Evolutionary conservation across 2,888 invertebrate species (phyloP).

Genomic region (Epirrhoe alternata): DNA sequence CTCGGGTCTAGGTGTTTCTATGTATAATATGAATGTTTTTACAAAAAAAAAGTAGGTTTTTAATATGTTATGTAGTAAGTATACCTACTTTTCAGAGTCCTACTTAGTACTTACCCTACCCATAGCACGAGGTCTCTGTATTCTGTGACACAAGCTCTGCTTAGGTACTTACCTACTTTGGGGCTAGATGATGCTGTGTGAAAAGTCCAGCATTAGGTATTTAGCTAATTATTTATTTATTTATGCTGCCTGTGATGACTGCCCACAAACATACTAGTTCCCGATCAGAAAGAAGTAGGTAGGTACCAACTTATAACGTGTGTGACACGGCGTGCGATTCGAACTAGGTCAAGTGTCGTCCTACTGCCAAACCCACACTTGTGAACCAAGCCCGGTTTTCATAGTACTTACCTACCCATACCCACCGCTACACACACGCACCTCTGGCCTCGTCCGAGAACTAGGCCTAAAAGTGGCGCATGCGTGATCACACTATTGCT

Average conservation of each 20-base stretch:
- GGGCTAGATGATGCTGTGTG: no score
- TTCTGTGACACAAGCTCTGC: no score
- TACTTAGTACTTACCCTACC: no score
- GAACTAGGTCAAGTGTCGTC: conserved; percentile 70
- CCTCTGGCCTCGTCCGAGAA: conserved; percentile 43
- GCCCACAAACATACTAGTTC: conserved; percentile 1
- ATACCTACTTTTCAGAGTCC: no score
- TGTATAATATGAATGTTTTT: no score
- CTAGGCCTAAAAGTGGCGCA: conserved; percentile 74
- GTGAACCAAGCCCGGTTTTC: conserved; percentile 44
- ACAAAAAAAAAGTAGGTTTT: no score
- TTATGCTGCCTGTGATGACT: not conserved
- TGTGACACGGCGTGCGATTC: conserved; percentile 27
- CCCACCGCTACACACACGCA: conserved; percentile 13
- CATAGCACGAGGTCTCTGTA: no score
- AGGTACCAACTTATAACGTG: conserved; percentile 6
- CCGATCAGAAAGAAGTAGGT: conserved; percentile 7
- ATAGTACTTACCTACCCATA: conserved; percentile 2
- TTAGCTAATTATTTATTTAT: no score
- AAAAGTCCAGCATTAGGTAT: no score
- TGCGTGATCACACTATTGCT: conserved; percentile 46
- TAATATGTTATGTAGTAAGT: no score
- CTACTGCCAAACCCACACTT: conserved; percentile 68
- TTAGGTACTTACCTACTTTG: no score
- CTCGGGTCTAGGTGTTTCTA: no score